Evolutionary conservation across 2,113 vertebrate species (phyloP).

Genomic region (Charina bottae): DNA sequence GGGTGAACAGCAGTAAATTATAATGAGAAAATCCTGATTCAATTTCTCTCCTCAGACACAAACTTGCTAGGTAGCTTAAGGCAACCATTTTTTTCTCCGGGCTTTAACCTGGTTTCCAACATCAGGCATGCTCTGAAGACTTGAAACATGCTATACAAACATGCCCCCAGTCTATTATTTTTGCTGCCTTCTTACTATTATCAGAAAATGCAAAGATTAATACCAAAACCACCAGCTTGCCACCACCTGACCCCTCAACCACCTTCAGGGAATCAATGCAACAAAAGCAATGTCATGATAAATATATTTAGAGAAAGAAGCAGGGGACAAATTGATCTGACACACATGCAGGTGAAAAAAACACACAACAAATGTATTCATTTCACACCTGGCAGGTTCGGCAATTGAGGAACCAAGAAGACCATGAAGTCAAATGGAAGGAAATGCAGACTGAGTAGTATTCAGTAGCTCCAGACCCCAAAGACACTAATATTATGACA

Average conservation of each 20-base stretch:
- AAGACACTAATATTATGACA: not conserved
- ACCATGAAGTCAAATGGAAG: not conserved
- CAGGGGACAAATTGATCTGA: not conserved
- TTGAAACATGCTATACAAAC: not conserved
- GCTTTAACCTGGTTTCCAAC: not conserved
- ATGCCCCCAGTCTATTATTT: not conserved
- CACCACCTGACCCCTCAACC: no score
- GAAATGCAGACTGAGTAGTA: not conserved
- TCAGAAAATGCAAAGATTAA: not conserved
- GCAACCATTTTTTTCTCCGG: not conserved
- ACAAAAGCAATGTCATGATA: not conserved
- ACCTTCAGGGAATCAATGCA: not conserved
- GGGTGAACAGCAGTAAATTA: not conserved
- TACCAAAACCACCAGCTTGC: not conserved
- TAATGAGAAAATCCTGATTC: not conserved
- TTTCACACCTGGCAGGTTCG: not conserved
- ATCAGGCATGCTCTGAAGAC: not conserved
- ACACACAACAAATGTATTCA: not conserved
- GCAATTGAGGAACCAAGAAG: not conserved
- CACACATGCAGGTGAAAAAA: not conserved
- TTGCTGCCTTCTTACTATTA: not conserved
- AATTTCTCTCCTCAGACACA: not conserved
- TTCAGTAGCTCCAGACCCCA: not conserved
- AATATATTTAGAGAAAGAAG: not conserved
- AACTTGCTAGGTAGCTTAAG: not conserved